Evolutionary conservation across 1,140 invertebrate species (phyloP).

Genomic region (Drosophila malerkotliana): DNA sequence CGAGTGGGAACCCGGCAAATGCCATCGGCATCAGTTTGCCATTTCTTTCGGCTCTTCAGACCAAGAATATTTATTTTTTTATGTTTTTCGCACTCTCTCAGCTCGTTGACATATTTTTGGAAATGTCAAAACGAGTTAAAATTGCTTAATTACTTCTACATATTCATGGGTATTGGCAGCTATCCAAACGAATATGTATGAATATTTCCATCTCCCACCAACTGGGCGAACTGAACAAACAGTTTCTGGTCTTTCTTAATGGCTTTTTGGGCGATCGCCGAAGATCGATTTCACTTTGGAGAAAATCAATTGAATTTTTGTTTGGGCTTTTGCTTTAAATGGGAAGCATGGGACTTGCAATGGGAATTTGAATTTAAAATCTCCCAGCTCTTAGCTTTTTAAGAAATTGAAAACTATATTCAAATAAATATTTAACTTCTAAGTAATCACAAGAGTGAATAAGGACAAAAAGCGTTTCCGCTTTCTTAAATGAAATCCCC

Average conservation of each 20-base stretch:
- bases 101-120: slow-evolving; percentile 78
- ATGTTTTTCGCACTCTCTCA: slow-evolving; percentile 56
- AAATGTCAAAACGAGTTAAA: slow-evolving; percentile 75
- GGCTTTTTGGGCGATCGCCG: slow-evolving; percentile 28
- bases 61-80: slow-evolving; percentile 18
- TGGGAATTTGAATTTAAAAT: too few relatives aligned
- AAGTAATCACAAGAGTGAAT: not conserved
- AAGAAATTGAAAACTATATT: not conserved
- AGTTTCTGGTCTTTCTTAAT: slow-evolving; percentile 41
- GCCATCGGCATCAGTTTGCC: slow-evolving; percentile 68
- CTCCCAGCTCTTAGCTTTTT: not conserved
- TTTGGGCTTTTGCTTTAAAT: slow-evolving; percentile 1
- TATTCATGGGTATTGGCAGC: slow-evolving; percentile 46
- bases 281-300: slow-evolving; percentile 51
- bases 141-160: slow-evolving; percentile 78
- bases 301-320: slow-evolving; percentile 32
- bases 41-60: slow-evolving; percentile 33
- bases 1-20: slow-evolving; percentile 45
- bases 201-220: slow-evolving; percentile 12
- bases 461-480: too few relatives aligned
- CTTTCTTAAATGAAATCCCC: slow-evolving; percentile 24
- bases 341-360: not conserved
- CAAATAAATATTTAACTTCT: not conserved
- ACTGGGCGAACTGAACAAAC: slow-evolving; percentile 23
- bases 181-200: slow-evolving; percentile 37